Conservation (phyloP, 2,888 invertebrate genomes). For the Gortyna flavago region DNA sequence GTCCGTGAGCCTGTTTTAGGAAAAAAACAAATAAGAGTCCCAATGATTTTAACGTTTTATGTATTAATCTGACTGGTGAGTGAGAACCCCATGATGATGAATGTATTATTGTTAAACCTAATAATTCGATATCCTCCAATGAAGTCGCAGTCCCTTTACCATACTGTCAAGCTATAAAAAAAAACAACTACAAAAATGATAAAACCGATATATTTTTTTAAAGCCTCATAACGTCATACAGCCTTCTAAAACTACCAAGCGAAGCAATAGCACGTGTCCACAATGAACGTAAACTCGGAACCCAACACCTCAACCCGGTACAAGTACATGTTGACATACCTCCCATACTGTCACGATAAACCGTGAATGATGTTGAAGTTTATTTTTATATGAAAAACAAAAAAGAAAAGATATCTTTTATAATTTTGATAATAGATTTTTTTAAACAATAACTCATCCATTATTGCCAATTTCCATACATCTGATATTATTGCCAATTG, state of each 20-base stretch:
- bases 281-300: constrained; percentile 61
- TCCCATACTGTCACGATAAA: constrained; percentile 79
- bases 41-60: background rate
- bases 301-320: constrained; percentile 70
- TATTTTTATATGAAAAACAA: constrained; percentile 81
- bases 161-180: background rate
- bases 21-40: background rate
- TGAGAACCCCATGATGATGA: constrained; percentile 14
- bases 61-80: background rate
- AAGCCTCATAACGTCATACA: constrained; percentile 21
- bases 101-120: constrained; percentile 6
- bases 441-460: constrained; percentile 1
- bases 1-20: background rate
- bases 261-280: constrained; percentile 62
- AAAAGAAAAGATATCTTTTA: constrained; percentile 64
- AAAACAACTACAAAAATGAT: background rate
- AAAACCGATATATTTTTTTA: background rate
- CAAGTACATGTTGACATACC: constrained; percentile 77
- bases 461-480: constrained; percentile 18
- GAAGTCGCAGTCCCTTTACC: background rate
- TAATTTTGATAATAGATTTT: constrained; percentile 41
- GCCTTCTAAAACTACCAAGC: constrained; percentile 56
- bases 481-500: constrained; percentile 1
- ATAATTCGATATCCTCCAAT: background rate
- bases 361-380: constrained; percentile 74